These are phyloP conservation scores for Rhinolophus sinicus DNA, from an alignment of 2,113 vertebrate genomes.

Conservation along the genomic window DNA sequence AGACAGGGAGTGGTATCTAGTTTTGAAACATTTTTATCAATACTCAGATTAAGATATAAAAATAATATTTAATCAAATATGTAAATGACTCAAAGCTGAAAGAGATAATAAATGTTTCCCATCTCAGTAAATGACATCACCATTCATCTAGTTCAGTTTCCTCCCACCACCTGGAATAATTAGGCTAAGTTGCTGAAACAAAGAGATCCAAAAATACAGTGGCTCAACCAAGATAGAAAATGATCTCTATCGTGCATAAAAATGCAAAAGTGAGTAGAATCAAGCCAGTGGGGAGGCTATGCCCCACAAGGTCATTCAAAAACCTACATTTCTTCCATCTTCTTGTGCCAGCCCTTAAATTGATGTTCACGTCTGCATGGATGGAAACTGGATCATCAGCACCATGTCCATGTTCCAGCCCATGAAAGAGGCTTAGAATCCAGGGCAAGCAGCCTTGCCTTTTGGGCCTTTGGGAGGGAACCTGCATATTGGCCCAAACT, in stretches of 20 bases:
- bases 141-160: neutral
- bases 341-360: neutral
- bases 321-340: neutral
- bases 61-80: conserved; percentile 37
- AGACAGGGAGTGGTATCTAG: neutral
- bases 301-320: neutral
- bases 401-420: neutral
- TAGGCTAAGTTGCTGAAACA: neutral
- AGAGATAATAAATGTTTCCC: neutral
- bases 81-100: conserved; percentile 29
- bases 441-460: neutral
- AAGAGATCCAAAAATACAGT: conserved; percentile 33
- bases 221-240: neutral
- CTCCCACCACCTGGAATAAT: conserved; percentile 7
- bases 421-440: neutral
- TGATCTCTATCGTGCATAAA: neutral
- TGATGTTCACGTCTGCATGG: neutral
- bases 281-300: neutral
- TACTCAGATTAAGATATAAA: conserved; percentile 15
- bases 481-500: neutral
- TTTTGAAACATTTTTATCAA: conserved; percentile 49
- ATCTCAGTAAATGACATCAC: neutral
- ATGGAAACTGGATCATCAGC: neutral
- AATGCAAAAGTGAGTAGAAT: neutral
- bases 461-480: neutral